Base-by-base conservation (phyloP, 2,113 vertebrate species). In the Pampusana beccarii region DNA sequence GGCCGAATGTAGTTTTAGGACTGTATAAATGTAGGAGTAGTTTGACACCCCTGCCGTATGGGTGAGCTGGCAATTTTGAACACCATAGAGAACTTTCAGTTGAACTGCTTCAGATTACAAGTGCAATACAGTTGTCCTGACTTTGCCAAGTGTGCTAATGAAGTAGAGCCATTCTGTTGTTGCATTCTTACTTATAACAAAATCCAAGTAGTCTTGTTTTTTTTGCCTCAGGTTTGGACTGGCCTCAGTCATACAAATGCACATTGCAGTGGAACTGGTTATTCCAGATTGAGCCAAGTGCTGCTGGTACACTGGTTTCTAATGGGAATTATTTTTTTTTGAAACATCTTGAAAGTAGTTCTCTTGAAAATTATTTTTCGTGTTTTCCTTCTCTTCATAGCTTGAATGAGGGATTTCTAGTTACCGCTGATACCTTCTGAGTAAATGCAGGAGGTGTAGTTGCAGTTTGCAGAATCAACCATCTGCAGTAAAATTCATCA, bases 261-360 rank as follows among this genome's bases (percentile, higher is more conserved):
- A n/a, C 84, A 31, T 89, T 93, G 86, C 77, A 84, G 88, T 82
- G 69, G 72, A 88, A 93, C 95, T 92, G 86, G 95, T 95, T 94
- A 72, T 78, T 96, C 88, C 77, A 60, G 75, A 17, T n/a, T 60
- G 51, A 88, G 16, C 42, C 48, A 64, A 78, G 75, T 66, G 64
- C 81, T 65, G 61, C 57, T 90, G 56, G 15, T 83, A n/a, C 38
- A 28, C 23, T 73, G 44, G 21, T 74, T 90, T 93, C 60, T 75
- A 62, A 26, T 95, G 51, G 57, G 31, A 92, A 90, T 36, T 9
- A n/a, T n/a, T 8, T 16, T 56, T 66, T 64, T 42, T 8, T 34
- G 73, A 15, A 36, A 25, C n/a, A 40, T 48, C 25, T 82, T 65
- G 58, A 16, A 81, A 84, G 40, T 36, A 40, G 8, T 88, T 90